Evolutionary conservation across 2,888 invertebrate genomes (phyloP), one percentile per base, ranked within the genome.

Genomic region (Pharmacophagus antenor): DNA sequence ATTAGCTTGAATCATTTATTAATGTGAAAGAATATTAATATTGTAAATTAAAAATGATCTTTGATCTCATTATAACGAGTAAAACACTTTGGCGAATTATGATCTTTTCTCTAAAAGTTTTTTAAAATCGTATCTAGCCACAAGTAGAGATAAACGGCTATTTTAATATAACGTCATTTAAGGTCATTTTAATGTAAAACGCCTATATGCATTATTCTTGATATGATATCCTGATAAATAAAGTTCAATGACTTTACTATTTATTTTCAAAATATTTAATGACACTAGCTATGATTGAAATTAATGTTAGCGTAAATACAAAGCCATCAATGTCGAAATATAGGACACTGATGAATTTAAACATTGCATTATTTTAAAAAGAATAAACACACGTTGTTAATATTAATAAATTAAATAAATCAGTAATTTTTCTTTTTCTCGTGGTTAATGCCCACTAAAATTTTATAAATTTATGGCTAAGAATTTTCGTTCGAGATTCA

Each of bases 401-500:
- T 23, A 58, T 52, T 64, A 60, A 58, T 54, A 55, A 65, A 61
- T 62, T 52, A 62, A 52, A 59, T 61, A 60, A 20, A n/a, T n/a
- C 15, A 57, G 23, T 53, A 48, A 50, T 53, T 17, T 21, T 56
- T 27, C 15, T 55, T 59, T 54, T 56, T 56, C 58, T 62, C 17
- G 55, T 50, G 54, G 23, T 27, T 62, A 56, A 61, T 48, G 20
- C 54, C 54, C 58, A 66, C 54, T 41, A 25, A 42, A 27, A 20
- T 23, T 50, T 46, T 23, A 51, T 44, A 65, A 18, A 46, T 69
- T 76, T 82, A 79, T 84, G 88, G 88, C 86, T 88, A 86, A 88
- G 87, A 80, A 70, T 79, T 76, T 76, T 88, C 85, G 88, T 87
- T 90, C 87, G 88, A 80, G 66, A 63, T 74, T 78, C 67, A 70